phyloP scores from a whole-genome alignment of 2,888 invertebrate species.

The Volucella bombylans region DNA sequence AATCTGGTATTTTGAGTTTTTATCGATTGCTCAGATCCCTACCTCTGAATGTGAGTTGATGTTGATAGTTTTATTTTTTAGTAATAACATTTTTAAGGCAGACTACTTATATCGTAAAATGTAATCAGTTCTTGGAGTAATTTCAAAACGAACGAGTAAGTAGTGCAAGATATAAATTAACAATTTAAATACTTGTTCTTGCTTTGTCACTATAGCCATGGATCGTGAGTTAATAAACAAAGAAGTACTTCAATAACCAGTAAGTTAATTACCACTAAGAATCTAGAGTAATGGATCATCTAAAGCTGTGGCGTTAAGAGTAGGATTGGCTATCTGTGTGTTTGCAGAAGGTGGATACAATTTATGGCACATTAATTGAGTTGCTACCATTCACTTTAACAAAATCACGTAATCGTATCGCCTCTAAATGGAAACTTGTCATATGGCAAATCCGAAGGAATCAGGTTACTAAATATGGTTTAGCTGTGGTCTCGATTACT shows the following conservation, averaged over 20 bases:
- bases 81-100: constrained; percentile 22
- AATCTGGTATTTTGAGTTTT: constrained; percentile 61
- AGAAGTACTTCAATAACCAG: no score
- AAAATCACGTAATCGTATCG: constrained; percentile 51
- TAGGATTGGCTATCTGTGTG: constrained; percentile 36
- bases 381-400: constrained; percentile 64
- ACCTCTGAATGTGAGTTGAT: constrained; percentile 16
- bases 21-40: constrained; percentile 35
- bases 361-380: constrained; percentile 65
- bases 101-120: constrained; percentile 7
- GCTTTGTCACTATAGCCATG: neutral
- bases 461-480: constrained; percentile 54
- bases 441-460: constrained; percentile 12
- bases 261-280: constrained; percentile 56
- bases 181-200: constrained; percentile 45
- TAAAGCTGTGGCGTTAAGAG: constrained; percentile 46
- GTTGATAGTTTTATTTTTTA: constrained; percentile 44
- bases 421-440: constrained; percentile 61
- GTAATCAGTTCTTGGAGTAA: constrained; percentile 32
- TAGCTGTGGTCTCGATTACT: constrained; percentile 25
- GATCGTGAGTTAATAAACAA: constrained; percentile 10
- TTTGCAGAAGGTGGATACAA: constrained; percentile 55
- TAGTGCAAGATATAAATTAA: constrained; percentile 3
- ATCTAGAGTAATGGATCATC: constrained; percentile 57
- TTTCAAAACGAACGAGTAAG: constrained; percentile 44